Conservation (phyloP, 1,140 invertebrate genomes). For the Bombyx mandarina region DNA sequence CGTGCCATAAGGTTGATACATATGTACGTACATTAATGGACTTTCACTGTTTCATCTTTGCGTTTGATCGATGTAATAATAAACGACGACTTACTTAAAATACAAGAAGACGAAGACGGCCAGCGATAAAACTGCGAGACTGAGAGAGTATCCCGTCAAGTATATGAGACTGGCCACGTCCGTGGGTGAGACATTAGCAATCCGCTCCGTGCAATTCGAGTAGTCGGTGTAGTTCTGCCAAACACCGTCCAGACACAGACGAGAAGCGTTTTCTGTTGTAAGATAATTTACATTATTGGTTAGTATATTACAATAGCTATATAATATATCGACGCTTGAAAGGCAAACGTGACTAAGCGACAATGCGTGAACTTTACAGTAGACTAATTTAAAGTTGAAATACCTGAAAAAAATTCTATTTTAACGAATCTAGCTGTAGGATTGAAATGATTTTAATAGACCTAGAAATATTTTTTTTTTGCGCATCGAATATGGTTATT, state of each 20-base stretch:
- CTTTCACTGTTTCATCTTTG: not conserved
- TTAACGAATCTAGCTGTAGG: too few species aligned
- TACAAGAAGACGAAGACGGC: constrained; percentile 86
- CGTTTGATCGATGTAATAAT: constrained; percentile 67
- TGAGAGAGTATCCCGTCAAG: constrained; percentile 82
- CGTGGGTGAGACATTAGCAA: constrained; percentile 54
- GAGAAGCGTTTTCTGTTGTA: constrained; percentile 80
- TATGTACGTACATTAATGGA: not conserved
- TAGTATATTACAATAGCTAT: not conserved
- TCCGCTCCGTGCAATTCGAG: constrained; percentile 73
- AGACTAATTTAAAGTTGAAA: too few species aligned
- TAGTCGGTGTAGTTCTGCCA: constrained; percentile 82
- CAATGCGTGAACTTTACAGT: too few species aligned
- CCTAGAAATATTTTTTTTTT: too few species aligned
- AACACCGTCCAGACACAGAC: constrained; percentile 78
- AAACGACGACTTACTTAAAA: constrained; percentile 80
- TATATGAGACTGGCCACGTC: constrained; percentile 79
- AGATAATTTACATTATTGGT: not conserved
- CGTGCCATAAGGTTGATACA: too few species aligned
- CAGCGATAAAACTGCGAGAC: constrained; percentile 81
- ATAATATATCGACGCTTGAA: not conserved
- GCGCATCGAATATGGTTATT: too few species aligned
- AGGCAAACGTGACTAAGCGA: too few species aligned
- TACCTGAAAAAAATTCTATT: too few species aligned
- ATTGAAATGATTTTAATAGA: too few species aligned